Conservation (phyloP, 2,797 vertebrate species). For the Arctocebus calabarensis region DNA sequence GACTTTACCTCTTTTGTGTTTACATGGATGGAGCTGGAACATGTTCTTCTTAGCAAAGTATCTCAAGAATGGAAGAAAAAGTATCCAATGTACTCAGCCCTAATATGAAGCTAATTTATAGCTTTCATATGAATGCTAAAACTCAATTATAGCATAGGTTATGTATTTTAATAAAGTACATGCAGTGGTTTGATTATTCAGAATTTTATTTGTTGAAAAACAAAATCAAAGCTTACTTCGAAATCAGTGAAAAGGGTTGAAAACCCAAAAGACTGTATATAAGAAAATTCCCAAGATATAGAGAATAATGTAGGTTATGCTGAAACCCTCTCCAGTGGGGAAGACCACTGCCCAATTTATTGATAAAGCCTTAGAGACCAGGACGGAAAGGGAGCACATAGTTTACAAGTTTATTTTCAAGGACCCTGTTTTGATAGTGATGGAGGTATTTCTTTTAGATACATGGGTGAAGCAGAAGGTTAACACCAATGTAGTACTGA, state of each 20-base stretch:
- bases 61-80: too few species aligned
- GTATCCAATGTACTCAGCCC: too few species aligned
- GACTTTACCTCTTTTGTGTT: too few species aligned
- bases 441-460: slow-evolving; percentile 59
- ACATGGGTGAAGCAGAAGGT: slow-evolving; percentile 41
- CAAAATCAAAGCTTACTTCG: background rate
- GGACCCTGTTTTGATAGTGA: slow-evolving; percentile 50
- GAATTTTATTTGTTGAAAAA: background rate
- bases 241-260: background rate
- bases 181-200: background rate
- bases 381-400: background rate
- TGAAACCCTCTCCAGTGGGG: background rate
- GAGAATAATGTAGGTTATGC: background rate
- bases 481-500: background rate
- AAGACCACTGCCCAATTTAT: slow-evolving; percentile 20
- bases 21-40: too few species aligned
- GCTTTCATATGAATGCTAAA: too few species aligned
- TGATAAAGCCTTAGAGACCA: background rate
- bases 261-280: background rate
- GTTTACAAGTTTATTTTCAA: slow-evolving; percentile 64
- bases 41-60: too few species aligned
- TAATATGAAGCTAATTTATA: too few species aligned
- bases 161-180: background rate
- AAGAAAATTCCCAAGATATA: background rate
- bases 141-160: too few species aligned